Evolutionary conservation across 2,113 vertebrate species (phyloP).

Genomic region (Malurus elegans): DNA sequence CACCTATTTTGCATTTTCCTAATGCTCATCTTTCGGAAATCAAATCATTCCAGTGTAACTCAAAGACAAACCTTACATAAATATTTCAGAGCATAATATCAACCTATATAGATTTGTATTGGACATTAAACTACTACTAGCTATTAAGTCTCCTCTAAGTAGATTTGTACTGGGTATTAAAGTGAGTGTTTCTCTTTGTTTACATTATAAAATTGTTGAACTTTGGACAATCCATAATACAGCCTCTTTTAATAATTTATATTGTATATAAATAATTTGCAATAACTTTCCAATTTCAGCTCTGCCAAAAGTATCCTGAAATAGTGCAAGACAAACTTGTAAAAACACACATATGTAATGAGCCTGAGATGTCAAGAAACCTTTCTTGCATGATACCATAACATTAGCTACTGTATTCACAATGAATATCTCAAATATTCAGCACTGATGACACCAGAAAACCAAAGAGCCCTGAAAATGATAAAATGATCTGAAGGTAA

Average conservation of each 20-base stretch:
- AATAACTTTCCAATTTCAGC: background rate
- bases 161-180: background rate
- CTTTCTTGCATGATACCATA: background rate
- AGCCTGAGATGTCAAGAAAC: background rate
- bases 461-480: background rate
- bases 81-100: background rate
- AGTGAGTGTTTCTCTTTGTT: background rate
- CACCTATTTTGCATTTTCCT: background rate
- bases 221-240: background rate
- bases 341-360: background rate
- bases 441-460: background rate
- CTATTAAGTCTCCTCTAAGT: background rate
- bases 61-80: background rate
- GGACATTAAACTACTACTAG: background rate
- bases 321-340: background rate
- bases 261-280: background rate
- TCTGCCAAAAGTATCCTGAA: background rate
- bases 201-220: background rate
- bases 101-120: background rate
- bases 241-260: background rate
- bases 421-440: background rate
- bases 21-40: background rate
- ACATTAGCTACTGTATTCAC: background rate
- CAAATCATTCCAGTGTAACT: background rate
- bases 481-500: background rate